Conservation (phyloP, 2,888 invertebrate species). For the Drosophila mimica region DNA sequence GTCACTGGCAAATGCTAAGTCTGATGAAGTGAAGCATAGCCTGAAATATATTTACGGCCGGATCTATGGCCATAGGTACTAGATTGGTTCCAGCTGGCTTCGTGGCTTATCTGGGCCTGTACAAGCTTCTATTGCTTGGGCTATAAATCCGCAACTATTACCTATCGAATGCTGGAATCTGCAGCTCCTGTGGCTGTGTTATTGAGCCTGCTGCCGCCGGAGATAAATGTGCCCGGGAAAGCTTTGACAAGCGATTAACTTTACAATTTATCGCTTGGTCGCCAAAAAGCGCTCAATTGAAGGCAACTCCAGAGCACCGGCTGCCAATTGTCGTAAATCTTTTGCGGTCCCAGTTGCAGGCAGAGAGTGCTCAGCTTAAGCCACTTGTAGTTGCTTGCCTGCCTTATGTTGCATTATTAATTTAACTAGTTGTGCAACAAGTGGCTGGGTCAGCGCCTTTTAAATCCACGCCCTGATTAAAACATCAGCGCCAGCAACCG, state of each 20-base stretch:
- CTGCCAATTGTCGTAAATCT: conserved; percentile 73
- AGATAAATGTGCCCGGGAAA: conserved; percentile 75
- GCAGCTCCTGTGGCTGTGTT: conserved; percentile 35
- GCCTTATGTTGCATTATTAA: conserved; percentile 78
- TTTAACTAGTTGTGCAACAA: conserved; percentile 80
- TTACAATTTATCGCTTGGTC: conserved; percentile 72
- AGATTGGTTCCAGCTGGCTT: conserved; percentile 4
- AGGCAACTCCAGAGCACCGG: conserved; percentile 15
- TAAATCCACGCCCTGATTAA: conserved; percentile 70
- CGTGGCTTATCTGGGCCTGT: neutral
- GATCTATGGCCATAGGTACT: neutral
- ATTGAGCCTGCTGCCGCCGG: conserved; percentile 6
- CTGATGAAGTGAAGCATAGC: conserved; percentile 24
- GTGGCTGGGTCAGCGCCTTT: conserved; percentile 67
- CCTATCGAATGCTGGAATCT: conserved; percentile 38
- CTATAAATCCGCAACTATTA: conserved; percentile 46
- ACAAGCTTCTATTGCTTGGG: conserved; percentile 11
- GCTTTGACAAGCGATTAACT: conserved; percentile 80
- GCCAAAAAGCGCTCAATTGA: conserved; percentile 51
- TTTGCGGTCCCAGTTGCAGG: conserved; percentile 22
- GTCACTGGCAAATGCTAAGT: conserved; percentile 52
- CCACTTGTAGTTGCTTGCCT: conserved; percentile 3
- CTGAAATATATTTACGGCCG: conserved; percentile 13
- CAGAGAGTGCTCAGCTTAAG: conserved; percentile 4
- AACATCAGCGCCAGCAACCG: conserved; percentile 64